phyloP scores from a whole-genome alignment of 2,888 invertebrate species.

The Erebia palarica region DNA sequence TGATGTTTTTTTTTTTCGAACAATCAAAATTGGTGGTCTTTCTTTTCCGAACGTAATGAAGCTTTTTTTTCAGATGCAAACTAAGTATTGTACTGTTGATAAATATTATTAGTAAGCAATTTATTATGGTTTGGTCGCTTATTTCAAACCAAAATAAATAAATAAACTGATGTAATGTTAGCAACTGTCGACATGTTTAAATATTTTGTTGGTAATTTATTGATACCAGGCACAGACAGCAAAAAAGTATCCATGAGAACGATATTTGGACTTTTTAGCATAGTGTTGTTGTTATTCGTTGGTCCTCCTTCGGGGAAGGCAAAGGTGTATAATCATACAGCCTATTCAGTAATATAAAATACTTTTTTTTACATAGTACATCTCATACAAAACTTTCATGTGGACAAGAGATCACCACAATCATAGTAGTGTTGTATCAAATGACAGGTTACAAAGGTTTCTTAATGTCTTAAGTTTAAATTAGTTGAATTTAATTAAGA shows the following conservation, averaged over 20 bases:
- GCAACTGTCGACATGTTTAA: conserved; percentile 7
- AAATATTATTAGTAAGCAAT: background rate
- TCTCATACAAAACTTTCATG: too few relatives aligned
- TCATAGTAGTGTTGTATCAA: too few relatives aligned
- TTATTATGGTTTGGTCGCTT: background rate
- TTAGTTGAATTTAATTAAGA: too few relatives aligned
- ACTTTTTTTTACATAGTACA: too few relatives aligned
- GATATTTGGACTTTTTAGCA: too few relatives aligned
- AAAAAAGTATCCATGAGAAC: background rate
- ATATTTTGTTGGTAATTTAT: background rate
- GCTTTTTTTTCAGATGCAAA: background rate
- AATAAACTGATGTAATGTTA: background rate
- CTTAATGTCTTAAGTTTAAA: too few relatives aligned
- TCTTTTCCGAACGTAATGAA: background rate
- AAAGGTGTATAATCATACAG: too few relatives aligned
- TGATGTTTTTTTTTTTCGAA: background rate
- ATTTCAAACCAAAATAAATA: background rate
- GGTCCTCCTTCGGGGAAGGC: too few relatives aligned
- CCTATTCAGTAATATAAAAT: too few relatives aligned
- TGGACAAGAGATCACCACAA: too few relatives aligned
- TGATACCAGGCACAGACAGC: background rate
- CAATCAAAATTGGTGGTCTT: background rate
- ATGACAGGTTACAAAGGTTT: too few relatives aligned
- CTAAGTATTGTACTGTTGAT: background rate
- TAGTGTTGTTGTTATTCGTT: too few relatives aligned